Evolutionary conservation across 2,888 invertebrate genomes (phyloP).

Genomic region (Empis stercorea): DNA sequence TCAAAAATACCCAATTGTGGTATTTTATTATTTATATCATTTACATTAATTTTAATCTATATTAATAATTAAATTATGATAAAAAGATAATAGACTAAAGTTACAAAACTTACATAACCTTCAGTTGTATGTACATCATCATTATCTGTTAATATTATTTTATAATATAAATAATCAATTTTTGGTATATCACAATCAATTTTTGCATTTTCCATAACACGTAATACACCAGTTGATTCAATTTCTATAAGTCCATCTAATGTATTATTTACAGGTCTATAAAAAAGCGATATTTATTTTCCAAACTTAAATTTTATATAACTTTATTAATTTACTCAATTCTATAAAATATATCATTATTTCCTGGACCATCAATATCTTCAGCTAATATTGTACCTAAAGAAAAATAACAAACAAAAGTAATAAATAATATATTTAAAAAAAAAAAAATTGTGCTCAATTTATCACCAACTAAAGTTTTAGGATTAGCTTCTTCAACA

Average conservation of each 20-base stretch:
- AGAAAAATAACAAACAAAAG: too few species aligned
- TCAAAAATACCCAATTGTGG: slow-evolving; percentile 34
- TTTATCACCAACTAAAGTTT: slow-evolving; percentile 38
- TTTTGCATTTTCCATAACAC: slow-evolving; percentile 32
- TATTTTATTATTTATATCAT: slow-evolving; percentile 47
- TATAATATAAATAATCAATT: slow-evolving; percentile 40
- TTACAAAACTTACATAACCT: slow-evolving; percentile 31
- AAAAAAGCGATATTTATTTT: background rate
- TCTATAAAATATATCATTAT: slow-evolving; percentile 43
- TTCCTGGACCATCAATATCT: slow-evolving; percentile 47
- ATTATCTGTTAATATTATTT: slow-evolving; percentile 45
- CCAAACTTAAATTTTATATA: too few species aligned
- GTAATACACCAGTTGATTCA: slow-evolving; percentile 41
- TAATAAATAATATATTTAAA: too few species aligned
- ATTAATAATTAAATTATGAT: too few species aligned
- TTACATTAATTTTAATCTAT: slow-evolving; percentile 44
- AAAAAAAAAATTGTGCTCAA: slow-evolving; percentile 29
- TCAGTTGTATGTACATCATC: slow-evolving; percentile 23
- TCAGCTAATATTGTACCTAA: slow-evolving; percentile 16
- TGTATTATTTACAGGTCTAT: slow-evolving; percentile 22
- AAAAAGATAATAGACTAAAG: too few species aligned
- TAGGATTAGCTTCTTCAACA: slow-evolving; percentile 39
- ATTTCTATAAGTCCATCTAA: slow-evolving; percentile 39
- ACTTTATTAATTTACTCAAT: too few species aligned
- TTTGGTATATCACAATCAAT: slow-evolving; percentile 46